Evolutionary conservation across 2,113 vertebrate genomes (phyloP).

Genomic region (Arvicanthis niloticus): DNA sequence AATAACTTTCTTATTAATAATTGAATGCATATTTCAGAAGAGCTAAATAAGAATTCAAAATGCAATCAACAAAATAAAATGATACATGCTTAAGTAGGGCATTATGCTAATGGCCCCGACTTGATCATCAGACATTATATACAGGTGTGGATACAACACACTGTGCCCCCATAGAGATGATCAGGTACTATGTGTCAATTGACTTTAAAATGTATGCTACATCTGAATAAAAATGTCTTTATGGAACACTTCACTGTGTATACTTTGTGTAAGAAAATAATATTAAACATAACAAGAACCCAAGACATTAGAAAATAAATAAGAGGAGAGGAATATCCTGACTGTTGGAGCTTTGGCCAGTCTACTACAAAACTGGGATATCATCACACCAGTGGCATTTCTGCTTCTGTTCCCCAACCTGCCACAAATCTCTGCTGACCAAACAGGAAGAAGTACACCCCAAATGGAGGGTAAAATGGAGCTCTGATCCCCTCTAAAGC

Average conservation of each 20-base stretch:
- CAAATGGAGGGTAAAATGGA: not conserved
- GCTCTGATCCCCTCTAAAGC: not conserved
- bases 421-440: fast-evolving
- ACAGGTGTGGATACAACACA: not conserved
- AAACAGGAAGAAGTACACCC: not conserved
- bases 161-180: not conserved
- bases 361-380: not conserved
- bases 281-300: not conserved
- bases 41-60: not conserved
- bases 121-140: not conserved
- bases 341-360: too few species aligned
- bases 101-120: not conserved
- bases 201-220: not conserved
- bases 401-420: not conserved
- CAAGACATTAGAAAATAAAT: not conserved
- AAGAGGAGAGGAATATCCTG: not conserved
- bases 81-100: not conserved
- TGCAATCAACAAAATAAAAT: not conserved
- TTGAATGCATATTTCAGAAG: not conserved
- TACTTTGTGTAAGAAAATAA: not conserved
- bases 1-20: not conserved
- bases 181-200: not conserved
- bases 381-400: fast-evolving
- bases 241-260: not conserved
- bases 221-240: not conserved